Base-by-base conservation (phyloP, 2,797 vertebrate species). In the Hoplostethus atlanticus region DNA sequence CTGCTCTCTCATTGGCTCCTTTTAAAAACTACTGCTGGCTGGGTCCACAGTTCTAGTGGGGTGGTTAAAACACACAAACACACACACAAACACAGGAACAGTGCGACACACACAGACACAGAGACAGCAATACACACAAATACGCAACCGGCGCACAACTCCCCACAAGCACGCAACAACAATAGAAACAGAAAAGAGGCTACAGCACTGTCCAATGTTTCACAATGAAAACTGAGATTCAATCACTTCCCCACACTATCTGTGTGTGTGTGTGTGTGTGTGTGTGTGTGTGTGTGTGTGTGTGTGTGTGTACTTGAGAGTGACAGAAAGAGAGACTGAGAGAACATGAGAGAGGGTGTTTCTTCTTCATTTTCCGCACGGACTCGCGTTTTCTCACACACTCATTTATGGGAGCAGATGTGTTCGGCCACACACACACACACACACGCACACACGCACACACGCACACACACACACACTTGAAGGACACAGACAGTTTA, bases 211-310 rank as follows among this genome's bases (percentile, higher is more conserved):
- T 25, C 72, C 70, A 61, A 25, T 59, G 74, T 87, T 89, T 84
- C 83, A 80, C 77, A 90, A 91, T 81, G 66, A 77, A 62, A 79
- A 54, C 81, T 76, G 73, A 84, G 87, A 88, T 88, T 90, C 62
- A 87, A 71, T 84, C 74, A 80, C 63, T 87, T 87, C 83, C 83
- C 76, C 48, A 58, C 73, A 68, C 31, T 64, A 48, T 42, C 48
- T 34, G 16, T 31, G 10, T 64, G 25, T 9, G 15, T 64, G 25
- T 9, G 15, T 36, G 3, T 28, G 25, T 1, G 4, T 52, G 9
- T 58, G 13, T 53, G 21, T 53, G 28, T 7, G 42, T 54, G 47
- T 68, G 46, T 50, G 31, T 16, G 17, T 54, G 25, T 16, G 38
- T 34, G 42, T 3, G 21, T 0, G 4, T 5, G 30, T 5, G 34